Percentiles rank a stretch among this genome's conserved stretches.
Conservation (phyloP, 2,888 invertebrate species). For the Trichacis sp. region DNA sequence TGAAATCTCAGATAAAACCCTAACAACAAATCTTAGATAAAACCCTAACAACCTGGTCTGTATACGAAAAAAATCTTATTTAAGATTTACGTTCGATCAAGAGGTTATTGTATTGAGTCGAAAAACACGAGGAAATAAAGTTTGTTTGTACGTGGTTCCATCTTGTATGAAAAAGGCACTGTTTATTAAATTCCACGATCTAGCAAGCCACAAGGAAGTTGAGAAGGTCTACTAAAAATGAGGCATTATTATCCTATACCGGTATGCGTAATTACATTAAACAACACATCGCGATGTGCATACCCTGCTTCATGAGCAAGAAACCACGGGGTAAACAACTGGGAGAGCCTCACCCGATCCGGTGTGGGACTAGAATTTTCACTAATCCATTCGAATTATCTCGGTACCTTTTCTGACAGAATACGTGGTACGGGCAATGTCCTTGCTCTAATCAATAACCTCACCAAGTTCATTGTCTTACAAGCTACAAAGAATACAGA, state of each 20-base stretch:
- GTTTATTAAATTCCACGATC: conserved; percentile 36
- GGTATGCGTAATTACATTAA: conserved; percentile 39
- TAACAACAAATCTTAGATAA: too few species aligned
- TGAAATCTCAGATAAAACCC: too few species aligned
- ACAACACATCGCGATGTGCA: conserved; percentile 39
- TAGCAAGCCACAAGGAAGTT: conserved; percentile 39
- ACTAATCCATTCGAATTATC: conserved; percentile 43
- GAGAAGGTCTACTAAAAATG: conserved; percentile 34
- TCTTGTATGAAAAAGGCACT: conserved; percentile 15
- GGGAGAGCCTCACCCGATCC: conserved; percentile 46
- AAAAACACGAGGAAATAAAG: not conserved
- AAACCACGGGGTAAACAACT: conserved; percentile 30
- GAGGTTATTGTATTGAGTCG: not conserved
- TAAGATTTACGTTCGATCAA: not conserved
- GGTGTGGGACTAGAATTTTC: conserved; percentile 43
- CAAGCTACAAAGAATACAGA: conserved; percentile 8
- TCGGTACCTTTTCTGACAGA: conserved; percentile 33
- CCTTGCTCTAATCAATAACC: conserved; percentile 1
- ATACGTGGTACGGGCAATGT: conserved; percentile 7
- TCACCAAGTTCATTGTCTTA: conserved; percentile 3
- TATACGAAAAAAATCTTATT: not conserved
- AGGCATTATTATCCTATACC: conserved; percentile 40
- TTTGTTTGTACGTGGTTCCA: conserved; percentile 17
- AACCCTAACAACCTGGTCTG: too few species aligned
- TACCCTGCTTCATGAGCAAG: conserved; percentile 46